phyloP scores from a whole-genome alignment of 37 sponge, comb jelly and placozoan species.

The Ephydatia muelleri region DNA sequence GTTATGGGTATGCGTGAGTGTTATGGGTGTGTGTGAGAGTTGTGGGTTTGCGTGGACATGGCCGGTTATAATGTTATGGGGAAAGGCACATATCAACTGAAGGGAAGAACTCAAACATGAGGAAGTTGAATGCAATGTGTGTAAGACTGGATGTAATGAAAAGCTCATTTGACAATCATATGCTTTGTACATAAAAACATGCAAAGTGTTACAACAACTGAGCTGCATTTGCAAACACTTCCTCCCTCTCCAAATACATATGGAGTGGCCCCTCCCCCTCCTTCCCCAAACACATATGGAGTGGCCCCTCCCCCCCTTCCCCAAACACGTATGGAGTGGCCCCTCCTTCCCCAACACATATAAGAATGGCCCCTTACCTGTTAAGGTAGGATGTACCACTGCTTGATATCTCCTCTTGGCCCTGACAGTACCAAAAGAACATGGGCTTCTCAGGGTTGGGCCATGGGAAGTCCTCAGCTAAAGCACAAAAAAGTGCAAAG shows the following conservation, averaged over 20 bases:
- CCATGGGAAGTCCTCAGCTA: conserved; percentile 83
- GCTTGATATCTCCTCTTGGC: conserved; percentile 94
- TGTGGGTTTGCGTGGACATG: too few species aligned
- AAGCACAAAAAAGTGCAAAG: background rate
- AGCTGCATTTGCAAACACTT: background rate
- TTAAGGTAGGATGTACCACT: conserved; percentile 95
- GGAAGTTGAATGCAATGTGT: too few species aligned
- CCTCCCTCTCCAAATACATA: background rate
- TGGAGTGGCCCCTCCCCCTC: too few species aligned
- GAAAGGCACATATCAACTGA: too few species aligned
- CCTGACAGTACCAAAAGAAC: conserved; percentile 90
- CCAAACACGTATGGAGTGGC: background rate
- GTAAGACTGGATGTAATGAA: too few species aligned
- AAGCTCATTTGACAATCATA: too few species aligned
- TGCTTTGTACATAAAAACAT: background rate
- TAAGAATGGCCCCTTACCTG: conserved; percentile 61
- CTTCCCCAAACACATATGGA: too few species aligned
- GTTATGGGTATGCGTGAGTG: too few species aligned
- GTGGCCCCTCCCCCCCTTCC: too few species aligned
- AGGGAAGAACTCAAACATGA: too few species aligned
- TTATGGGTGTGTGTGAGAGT: too few species aligned
- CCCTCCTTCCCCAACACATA: background rate
- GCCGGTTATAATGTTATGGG: too few species aligned
- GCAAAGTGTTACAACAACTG: background rate
- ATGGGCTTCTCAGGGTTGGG: conserved; percentile 82